Conservation (phyloP, 2,797 vertebrate species). For the Eulemur mongoz region DNA sequence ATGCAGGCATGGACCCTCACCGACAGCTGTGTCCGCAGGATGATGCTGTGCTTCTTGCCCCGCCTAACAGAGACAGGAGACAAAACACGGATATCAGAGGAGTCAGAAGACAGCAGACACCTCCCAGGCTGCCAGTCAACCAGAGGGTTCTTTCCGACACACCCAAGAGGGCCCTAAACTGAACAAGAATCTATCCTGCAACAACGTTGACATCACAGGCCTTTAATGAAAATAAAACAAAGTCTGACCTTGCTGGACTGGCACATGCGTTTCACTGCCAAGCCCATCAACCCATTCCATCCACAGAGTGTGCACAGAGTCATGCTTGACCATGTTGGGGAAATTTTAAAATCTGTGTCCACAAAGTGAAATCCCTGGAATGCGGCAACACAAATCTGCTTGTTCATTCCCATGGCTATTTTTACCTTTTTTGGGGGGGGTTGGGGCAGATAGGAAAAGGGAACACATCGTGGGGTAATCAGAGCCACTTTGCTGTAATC, state of each 20-base stretch:
- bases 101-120: background rate
- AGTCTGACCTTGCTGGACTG: background rate
- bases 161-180: background rate
- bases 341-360: conserved; percentile 36
- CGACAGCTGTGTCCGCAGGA: conserved; percentile 96
- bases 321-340: conserved; percentile 42
- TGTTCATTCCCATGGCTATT: conserved; percentile 5
- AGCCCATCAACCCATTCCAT: background rate
- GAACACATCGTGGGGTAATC: background rate
- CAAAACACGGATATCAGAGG: background rate
- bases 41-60: conserved; percentile 94
- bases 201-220: background rate
- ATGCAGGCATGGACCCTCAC: conserved; percentile 98
- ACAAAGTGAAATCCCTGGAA: conserved; percentile 54
- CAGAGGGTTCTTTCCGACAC: background rate
- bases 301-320: background rate
- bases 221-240: background rate
- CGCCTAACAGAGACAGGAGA: conserved; percentile 85
- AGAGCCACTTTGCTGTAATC: background rate
- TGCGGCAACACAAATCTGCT: background rate
- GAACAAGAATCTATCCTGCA: background rate
- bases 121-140: background rate
- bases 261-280: background rate
- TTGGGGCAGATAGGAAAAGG: background rate
- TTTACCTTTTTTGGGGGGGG: background rate